Base-by-base conservation (phyloP, 2,888 invertebrate genomes). In the Drosophila tanythrix region DNA sequence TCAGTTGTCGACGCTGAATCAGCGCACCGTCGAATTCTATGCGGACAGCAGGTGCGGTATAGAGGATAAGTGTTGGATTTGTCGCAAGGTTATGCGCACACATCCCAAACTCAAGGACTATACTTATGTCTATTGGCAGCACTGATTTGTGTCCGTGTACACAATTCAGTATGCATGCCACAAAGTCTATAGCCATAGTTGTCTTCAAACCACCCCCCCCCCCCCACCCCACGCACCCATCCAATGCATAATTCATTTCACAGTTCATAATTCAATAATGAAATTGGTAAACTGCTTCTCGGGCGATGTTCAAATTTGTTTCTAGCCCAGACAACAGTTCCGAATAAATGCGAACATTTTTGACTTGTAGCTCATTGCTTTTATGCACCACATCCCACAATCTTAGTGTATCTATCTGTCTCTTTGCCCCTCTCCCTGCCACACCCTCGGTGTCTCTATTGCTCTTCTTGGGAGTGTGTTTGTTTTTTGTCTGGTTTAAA, bases 1-100 rank as follows among this genome's bases (percentile, higher is more conserved):
- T 63, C 93, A 93, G 69, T 72, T 93, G 70, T 92, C 92, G 68
- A 82, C 92, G 50, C 82, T 93, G 38, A 93, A 92, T 83, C 91
- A 92, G 75, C 92, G 90, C 74, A 93, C 93, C 38, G 91, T 91
- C 27, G 92, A 92, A 76, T 92, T 92, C 86, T 93, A 93, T 85
- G 90, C 92, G 81, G 93, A 93, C 84, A 92, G 93, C 90, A 93
- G 93, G 93, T 93, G 92, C 76, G 92, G 91, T 78, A 90, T 92
- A 80, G 85, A 83, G 74, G 91, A 92, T 90, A 92, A 92, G 89
- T 92, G 92, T 90, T 92, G 92, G 91, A 89, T 92, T 35, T 92
- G 92, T 84, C 92, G 92, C 80, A 92, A 92, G 71, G 92, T 92
- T 18, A 72, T 91, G 91, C 91, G 92, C 63, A 90, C 90, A 70